Base-by-base conservation (phyloP, 1,140 invertebrate genomes). In the Trinorchestia longiramus region DNA sequence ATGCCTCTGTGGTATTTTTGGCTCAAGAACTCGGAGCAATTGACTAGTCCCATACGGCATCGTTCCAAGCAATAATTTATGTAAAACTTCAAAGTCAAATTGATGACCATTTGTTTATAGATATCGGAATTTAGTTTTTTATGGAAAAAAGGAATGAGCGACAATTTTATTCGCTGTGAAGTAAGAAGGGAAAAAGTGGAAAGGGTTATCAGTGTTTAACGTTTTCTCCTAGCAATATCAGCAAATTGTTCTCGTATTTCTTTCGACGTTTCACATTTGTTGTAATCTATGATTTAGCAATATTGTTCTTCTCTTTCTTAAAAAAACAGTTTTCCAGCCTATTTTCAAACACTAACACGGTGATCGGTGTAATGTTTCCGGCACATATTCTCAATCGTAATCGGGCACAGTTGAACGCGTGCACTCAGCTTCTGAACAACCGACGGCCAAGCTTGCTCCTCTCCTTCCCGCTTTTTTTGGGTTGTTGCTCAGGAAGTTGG, bases 401-500 rank as follows among this genome's bases (percentile, higher is more conserved):
- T 77, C 36, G 11, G 15, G 62, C 28, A 11, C 15, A 77, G 62
- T 36, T 19, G 62, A 15, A 11, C 15, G 11, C 8, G 62, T 3
- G 62, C 47, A 19, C 62, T 77, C 1, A 3, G 62, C 11, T 28
- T 77, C 62, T 3, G 28, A 77, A 77, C 62, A 77, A 77, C 62
- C 62, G 36, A 36, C 62, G 62, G 62, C 62, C 62, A 77, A 77
- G 44, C 92, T 43, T 45, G 92, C 92, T 94, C 44, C 36, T 28
- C 62, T 77, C 19, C n/a, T 53, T 28, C 62, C 11, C 28, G 28
- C 28, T 77, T 40, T 94, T 94, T 94, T 94, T 94, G 40, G 92
- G 43, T 45, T 94, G 43, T 45, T 94, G 92, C 92, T 94, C 43
- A 94, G 92, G 92, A 94, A 94, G 92, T 94, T 94, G 44, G 44